A percentile compares a stretch with the other conserved stretches of the same genome.
These are phyloP conservation scores for Motacilla alba DNA, from an alignment of 2,113 vertebrate genomes.

Conservation along the genomic window DNA sequence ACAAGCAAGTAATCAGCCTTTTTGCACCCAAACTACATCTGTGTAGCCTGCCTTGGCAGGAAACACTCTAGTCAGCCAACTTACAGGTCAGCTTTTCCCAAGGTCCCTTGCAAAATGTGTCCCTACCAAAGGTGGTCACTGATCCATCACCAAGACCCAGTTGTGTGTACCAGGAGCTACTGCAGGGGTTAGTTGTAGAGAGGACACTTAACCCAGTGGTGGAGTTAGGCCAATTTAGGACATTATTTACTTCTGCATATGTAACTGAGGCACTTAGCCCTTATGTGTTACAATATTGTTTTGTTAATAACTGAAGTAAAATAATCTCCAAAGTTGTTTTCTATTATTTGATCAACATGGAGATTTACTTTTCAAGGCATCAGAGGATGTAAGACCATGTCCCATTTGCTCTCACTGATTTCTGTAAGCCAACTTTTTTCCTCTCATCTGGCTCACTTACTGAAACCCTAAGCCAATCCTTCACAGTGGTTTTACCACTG, in stretches of 20 bases:
- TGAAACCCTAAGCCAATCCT: neutral
- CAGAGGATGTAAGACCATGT: neutral
- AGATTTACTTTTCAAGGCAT: neutral
- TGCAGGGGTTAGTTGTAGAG: neutral
- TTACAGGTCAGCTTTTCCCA: neutral
- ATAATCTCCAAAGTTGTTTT: neutral
- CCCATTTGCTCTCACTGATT: neutral
- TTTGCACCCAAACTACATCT: neutral
- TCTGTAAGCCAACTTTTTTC: neutral
- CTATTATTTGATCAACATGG: neutral
- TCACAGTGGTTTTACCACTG: neutral
- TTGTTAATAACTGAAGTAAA: neutral
- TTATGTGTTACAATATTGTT: rapidly evolving
- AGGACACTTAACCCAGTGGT: neutral
- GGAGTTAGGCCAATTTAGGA: neutral
- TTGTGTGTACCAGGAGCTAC: neutral
- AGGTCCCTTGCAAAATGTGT: neutral
- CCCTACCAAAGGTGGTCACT: neutral
- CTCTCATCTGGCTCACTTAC: neutral
- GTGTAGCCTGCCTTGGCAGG: neutral
- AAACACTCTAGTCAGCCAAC: neutral
- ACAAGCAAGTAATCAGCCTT: neutral
- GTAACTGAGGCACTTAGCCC: neutral
- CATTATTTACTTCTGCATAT: neutral
- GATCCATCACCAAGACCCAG: neutral